Base-by-base conservation (phyloP, 2,888 invertebrate genomes). In the Amorpha juglandis region DNA sequence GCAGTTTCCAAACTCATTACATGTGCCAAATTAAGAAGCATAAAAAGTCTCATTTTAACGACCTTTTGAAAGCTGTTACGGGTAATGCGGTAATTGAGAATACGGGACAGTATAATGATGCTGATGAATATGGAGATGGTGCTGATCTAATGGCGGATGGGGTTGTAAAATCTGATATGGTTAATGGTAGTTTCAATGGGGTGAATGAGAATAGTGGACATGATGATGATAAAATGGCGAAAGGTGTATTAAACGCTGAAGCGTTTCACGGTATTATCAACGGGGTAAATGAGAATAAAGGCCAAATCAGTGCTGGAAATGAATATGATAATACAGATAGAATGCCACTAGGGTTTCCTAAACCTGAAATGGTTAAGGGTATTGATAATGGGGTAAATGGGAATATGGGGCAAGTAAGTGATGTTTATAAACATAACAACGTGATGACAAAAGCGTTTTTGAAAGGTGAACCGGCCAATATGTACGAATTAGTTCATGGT, bases 1-100 rank as follows among this genome's bases (percentile, higher is more conserved):
- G 91, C 48, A 79, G 79, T 0, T 90, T 83, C 48, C 76, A 82
- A 55, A 87, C 89, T 0, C 65, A 47, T 0, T 91, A 78, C 67
- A 84, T 76, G 70, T 91, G 91, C 51, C 83, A 86, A 14, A 81
- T 74, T 6, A 89, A 86, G 52, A 79, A 78, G 33, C 91, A 91
- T 66, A 90, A 82, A 70, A 63, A 65, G 0, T 66, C 58, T 0
- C 82, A 80, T 66, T 74, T 68, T 2, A 71, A 71, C 6, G 72
- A 75, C 0, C 68, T 72, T 6, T 64, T 50, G 0, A 50, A 50
- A 11, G 19, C 6, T 50, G 50, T 16, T 19, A 9, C 9, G 19
- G 9, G 9, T 9, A 50, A 50, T 19, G 50, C 14, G n/a, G n/a
- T n/a, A 45, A 45, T 9, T 42, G 42, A 42, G 27, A 27, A 27